Percentiles rank a stretch among this genome's conserved stretches.
phyloP scores from a whole-genome alignment of 2,888 invertebrate genomes.

The Terebella lapidaria region DNA sequence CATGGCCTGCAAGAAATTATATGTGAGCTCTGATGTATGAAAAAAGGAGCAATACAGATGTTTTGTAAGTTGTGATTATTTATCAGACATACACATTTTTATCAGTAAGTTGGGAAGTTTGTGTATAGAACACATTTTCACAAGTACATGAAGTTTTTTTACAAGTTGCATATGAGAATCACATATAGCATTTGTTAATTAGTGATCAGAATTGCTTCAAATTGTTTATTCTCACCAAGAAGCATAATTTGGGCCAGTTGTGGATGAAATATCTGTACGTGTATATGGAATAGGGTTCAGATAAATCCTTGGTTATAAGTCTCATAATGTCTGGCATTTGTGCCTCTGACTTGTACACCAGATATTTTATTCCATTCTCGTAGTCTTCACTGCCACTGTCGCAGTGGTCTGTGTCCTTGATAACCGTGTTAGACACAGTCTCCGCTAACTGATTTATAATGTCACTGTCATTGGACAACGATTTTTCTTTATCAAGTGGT shows the following conservation, averaged over 20 bases:
- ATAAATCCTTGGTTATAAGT: constrained; percentile 96
- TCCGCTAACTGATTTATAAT: not conserved
- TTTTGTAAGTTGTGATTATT: no score
- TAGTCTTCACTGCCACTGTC: not conserved
- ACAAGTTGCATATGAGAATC: no score
- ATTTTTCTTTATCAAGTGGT: not conserved
- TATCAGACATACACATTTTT: no score
- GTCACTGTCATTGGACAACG: not conserved
- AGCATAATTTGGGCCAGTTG: constrained; percentile 99
- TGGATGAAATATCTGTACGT: constrained; percentile 99
- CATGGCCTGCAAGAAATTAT: constrained; percentile 71
- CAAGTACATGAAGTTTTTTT: no score
- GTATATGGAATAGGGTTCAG: constrained; percentile 99
- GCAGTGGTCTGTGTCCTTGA: not conserved
- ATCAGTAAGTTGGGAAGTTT: no score
- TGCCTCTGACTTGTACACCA: constrained; percentile 80
- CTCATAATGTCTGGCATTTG: constrained; percentile 99
- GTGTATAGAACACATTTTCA: no score
- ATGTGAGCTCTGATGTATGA: no score
- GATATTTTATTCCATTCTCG: constrained; percentile 41
- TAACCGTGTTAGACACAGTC: not conserved
- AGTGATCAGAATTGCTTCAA: no score
- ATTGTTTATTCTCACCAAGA: constrained; percentile 70
- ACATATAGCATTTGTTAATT: no score
- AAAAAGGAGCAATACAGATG: no score